phyloP scores from a whole-genome alignment of 2,888 invertebrate species.

The Dendrolimus houi region DNA sequence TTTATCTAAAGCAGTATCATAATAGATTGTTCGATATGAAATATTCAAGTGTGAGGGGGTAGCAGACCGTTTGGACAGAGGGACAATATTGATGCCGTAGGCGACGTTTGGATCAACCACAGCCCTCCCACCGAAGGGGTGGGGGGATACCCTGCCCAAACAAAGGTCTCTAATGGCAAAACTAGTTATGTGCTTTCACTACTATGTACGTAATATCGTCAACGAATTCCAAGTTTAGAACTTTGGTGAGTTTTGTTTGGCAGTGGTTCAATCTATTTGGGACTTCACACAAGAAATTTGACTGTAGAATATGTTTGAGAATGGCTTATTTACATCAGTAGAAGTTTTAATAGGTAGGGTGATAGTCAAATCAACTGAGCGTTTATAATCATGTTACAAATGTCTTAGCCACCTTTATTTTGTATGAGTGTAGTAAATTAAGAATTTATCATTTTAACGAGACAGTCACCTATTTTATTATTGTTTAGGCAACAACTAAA shows the following conservation, averaged over 20 bases:
- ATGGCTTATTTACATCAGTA: no score
- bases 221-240: neutral
- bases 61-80: conserved; percentile 2
- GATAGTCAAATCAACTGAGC: no score
- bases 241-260: conserved; percentile 1
- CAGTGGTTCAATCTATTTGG: neutral
- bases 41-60: neutral
- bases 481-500: no score
- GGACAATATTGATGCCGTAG: conserved; percentile 8
- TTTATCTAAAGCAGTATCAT: neutral
- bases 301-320: no score
- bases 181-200: conserved; percentile 17
- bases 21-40: neutral
- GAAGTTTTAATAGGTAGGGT: no score
- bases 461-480: no score
- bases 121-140: neutral
- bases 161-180: conserved; percentile 23
- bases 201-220: neutral
- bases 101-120: conserved; percentile 1
- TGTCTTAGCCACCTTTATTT: no score
- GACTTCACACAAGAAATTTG: no score
- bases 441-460: no score
- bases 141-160: conserved; percentile 28
- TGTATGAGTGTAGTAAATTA: no score
- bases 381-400: no score